These are phyloP conservation scores for Sus cebifrons DNA, from an alignment of 2,797 vertebrate genomes.

Conservation along the genomic window DNA sequence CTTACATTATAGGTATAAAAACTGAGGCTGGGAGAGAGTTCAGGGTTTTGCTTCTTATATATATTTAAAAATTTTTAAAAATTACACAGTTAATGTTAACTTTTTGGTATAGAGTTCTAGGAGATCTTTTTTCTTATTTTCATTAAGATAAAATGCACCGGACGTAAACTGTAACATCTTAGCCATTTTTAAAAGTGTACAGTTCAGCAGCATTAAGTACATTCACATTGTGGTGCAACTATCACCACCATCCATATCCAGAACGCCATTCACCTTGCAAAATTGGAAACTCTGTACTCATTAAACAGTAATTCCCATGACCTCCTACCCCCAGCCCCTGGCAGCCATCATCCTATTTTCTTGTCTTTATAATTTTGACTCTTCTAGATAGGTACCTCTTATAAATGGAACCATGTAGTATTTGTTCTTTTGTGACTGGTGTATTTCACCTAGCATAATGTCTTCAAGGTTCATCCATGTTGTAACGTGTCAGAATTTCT, in stretches of 20 bases:
- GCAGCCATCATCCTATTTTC: not conserved
- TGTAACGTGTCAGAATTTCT: not conserved
- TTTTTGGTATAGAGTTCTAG: not conserved
- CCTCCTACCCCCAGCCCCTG: not conserved
- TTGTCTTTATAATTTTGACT: not conserved
- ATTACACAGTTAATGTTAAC: not conserved
- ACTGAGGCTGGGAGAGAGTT: not conserved
- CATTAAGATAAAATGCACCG: not conserved
- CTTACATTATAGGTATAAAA: constrained; percentile 42
- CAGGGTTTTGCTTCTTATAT: constrained; percentile 31
- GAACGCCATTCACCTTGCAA: not conserved
- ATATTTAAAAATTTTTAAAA: constrained; percentile 46
- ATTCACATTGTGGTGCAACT: not conserved
- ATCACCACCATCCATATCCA: not conserved
- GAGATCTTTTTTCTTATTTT: not conserved
- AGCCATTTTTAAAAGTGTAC: not conserved
- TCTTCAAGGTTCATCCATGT: not conserved
- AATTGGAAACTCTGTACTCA: not conserved
- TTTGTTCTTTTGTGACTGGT: not conserved
- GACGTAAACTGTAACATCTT: not conserved
- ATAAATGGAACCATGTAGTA: not conserved
- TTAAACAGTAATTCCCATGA: not conserved
- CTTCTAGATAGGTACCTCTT: not conserved
- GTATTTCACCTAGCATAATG: not conserved
- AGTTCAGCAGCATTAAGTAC: not conserved